Conservation (phyloP, 2,113 vertebrate genomes). For the Caretta caretta region DNA sequence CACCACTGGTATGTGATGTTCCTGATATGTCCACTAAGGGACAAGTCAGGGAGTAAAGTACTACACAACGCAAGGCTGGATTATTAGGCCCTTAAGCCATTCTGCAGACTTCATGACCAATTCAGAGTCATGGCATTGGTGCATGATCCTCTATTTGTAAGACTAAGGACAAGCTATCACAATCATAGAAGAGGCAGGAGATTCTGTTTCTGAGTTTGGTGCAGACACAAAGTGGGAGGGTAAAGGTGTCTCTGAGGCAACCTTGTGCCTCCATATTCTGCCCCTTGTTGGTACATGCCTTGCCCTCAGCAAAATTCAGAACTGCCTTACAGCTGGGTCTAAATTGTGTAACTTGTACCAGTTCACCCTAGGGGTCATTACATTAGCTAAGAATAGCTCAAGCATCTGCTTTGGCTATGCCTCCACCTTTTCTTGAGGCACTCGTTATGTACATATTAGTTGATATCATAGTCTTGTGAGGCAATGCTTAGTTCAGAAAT, state of each 20-base stretch:
- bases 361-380: neutral
- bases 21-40: neutral
- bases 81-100: neutral
- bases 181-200: neutral
- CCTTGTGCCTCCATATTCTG: too few relatives aligned
- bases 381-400: neutral
- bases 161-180: neutral
- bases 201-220: too few relatives aligned
- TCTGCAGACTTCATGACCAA: neutral
- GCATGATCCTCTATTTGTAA: neutral
- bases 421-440: neutral
- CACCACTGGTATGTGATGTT: neutral
- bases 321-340: neutral
- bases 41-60: neutral
- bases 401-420: too few relatives aligned
- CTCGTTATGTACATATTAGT: neutral
- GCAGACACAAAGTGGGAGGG: neutral
- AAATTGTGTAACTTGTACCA: neutral
- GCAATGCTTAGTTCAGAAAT: neutral
- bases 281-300: too few relatives aligned
- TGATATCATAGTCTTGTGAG: rapidly evolving
- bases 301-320: neutral
- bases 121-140: neutral
- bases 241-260: neutral
- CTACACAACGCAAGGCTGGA: neutral